These are phyloP conservation scores for Zaprionus lineosus DNA, from an alignment of 2,888 invertebrate species.

Conservation along the genomic window DNA sequence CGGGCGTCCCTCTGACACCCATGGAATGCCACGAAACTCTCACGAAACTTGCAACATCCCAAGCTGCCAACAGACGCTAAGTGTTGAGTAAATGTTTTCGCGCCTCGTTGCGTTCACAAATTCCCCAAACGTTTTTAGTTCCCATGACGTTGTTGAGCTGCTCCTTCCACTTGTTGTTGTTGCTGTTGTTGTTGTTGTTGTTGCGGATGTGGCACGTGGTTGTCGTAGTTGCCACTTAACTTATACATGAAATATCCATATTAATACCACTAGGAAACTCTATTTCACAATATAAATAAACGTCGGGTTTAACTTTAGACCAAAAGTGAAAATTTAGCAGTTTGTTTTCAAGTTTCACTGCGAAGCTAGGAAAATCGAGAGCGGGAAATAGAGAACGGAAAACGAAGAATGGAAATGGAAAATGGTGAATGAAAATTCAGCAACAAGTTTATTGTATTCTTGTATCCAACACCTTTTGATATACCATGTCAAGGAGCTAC, in stretches of 20 bases:
- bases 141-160: too few relatives aligned
- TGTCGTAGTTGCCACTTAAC: slow-evolving; percentile 32
- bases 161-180: slow-evolving; percentile 3
- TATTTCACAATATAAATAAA: slow-evolving; percentile 4
- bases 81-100: slow-evolving; percentile 78
- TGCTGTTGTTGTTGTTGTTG: slow-evolving; percentile 17
- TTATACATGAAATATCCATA: slow-evolving; percentile 20
- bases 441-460: too few relatives aligned
- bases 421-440: too few relatives aligned
- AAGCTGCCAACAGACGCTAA: slow-evolving; percentile 66
- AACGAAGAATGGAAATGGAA: too few relatives aligned
- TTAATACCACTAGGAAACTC: slow-evolving; percentile 34
- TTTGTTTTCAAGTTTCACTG: too few relatives aligned
- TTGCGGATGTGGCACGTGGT: slow-evolving; percentile 61
- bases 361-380: too few relatives aligned
- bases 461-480: not conserved
- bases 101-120: slow-evolving; percentile 73
- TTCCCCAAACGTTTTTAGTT: slow-evolving; percentile 60
- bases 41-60: slow-evolving; percentile 53
- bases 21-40: slow-evolving; percentile 20
- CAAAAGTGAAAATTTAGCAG: slow-evolving; percentile 6
- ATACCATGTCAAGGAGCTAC: not conserved
- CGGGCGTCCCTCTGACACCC: not conserved
- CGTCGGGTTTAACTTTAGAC: slow-evolving; percentile 4
- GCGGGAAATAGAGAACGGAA: too few relatives aligned